Conservation (phyloP, 2,113 vertebrate species). For the Gracilinanus agilis region DNA sequence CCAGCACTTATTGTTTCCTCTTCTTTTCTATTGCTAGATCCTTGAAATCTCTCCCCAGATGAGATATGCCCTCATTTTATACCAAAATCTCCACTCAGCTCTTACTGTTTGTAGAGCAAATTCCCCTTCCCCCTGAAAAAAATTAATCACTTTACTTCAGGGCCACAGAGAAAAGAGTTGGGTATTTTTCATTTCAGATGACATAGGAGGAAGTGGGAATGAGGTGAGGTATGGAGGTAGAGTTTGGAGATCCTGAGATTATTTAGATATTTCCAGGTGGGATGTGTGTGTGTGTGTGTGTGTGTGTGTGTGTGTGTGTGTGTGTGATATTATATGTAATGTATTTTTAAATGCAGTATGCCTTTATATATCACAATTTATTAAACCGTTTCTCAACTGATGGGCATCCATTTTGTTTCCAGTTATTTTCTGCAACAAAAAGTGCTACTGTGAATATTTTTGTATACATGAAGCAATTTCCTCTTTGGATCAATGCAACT, state of each 20-base stretch:
- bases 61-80: not conserved
- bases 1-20: not conserved
- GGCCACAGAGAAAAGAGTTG: not conserved
- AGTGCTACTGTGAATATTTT: not conserved
- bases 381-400: not conserved
- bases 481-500: not conserved
- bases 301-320: too few species aligned
- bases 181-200: not conserved
- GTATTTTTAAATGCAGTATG: not conserved
- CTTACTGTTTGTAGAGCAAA: not conserved
- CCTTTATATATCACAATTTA: not conserved
- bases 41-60: not conserved
- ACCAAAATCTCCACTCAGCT: not conserved
- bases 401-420: not conserved
- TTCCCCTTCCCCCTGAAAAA: not conserved
- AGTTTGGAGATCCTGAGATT: not conserved
- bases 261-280: not conserved
- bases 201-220: not conserved
- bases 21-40: not conserved
- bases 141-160: not conserved
- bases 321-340: not conserved
- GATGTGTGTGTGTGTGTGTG: too few species aligned
- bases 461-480: not conserved
- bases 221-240: not conserved
- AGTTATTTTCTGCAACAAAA: not conserved